Evolutionary conservation across 1,140 invertebrate genomes (phyloP).

Genomic region (Andrena cerasifolii): DNA sequence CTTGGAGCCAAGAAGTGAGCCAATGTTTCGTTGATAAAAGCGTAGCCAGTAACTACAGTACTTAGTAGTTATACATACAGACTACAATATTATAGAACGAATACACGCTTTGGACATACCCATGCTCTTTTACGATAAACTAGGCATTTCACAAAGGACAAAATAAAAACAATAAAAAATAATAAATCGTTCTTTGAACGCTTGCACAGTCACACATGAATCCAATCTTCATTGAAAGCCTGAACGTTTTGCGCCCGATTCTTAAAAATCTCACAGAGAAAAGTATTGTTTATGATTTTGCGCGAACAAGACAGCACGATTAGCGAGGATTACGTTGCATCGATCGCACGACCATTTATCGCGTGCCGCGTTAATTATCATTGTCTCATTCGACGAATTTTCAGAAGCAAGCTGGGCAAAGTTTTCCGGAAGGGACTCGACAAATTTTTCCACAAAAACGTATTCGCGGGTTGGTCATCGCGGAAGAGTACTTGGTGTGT

Average conservation of each 20-base stretch:
- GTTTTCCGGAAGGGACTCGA: not conserved
- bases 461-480: not conserved
- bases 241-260: not conserved
- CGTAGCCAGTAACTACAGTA: too few relatives aligned
- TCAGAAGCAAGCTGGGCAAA: not conserved
- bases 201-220: not conserved
- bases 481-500: not conserved
- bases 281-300: not conserved
- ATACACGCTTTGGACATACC: not conserved
- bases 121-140: not conserved
- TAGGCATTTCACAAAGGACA: not conserved
- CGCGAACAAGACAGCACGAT: not conserved
- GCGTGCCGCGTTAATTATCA: slow-evolving; percentile 23
- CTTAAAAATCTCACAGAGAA: not conserved
- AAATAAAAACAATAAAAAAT: not conserved
- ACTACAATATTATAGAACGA: not conserved
- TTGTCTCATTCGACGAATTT: not conserved
- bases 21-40: too few relatives aligned
- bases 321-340: slow-evolving; percentile 22
- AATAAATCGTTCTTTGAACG: not conserved
- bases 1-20: not conserved
- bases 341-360: slow-evolving; percentile 31
- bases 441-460: slow-evolving; percentile 7
- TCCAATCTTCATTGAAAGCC: not conserved
- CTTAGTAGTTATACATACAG: not conserved